phyloP scores from a whole-genome alignment of 2,888 invertebrate genomes.

The Perithous albicinctus region DNA sequence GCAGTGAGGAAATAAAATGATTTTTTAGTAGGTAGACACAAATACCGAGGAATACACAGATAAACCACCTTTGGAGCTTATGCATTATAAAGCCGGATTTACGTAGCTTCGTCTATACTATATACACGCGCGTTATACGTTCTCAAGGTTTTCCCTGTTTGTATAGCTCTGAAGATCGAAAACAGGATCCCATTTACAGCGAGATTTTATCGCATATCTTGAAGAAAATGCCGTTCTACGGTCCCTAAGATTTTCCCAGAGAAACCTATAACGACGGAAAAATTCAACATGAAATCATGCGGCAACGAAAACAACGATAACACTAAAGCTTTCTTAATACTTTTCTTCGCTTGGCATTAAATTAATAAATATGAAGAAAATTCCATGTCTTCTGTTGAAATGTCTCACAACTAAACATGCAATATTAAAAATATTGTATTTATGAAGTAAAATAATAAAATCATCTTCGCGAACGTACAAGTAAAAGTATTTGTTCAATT shows the following conservation, averaged over 20 bases:
- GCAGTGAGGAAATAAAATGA: slow-evolving; percentile 18
- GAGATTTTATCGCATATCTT: slow-evolving; percentile 43
- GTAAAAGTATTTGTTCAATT: too few species aligned
- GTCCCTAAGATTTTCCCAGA: slow-evolving; percentile 7
- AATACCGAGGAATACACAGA: not conserved
- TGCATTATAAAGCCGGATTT: slow-evolving; percentile 62
- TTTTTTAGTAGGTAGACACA: slow-evolving; percentile 15
- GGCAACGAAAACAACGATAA: not conserved
- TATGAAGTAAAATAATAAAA: too few species aligned
- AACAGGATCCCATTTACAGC: slow-evolving; percentile 37
- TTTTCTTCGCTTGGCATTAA: not conserved
- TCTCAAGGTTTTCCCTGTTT: not conserved
- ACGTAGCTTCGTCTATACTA: slow-evolving; percentile 27
- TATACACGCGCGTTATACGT: not conserved
- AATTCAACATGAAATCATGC: slow-evolving; percentile 10
- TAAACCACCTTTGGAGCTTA: slow-evolving; percentile 37
- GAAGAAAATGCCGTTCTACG: not conserved
- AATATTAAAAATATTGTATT: too few species aligned
- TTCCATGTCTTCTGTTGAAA: too few species aligned
- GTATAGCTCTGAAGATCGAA: slow-evolving; percentile 37
- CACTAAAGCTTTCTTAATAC: not conserved
- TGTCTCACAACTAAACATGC: too few species aligned
- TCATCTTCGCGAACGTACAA: too few species aligned
- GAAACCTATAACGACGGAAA: slow-evolving; percentile 8
- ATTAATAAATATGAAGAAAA: too few species aligned